Percentiles rank a stretch among this genome's conserved stretches.
These are phyloP conservation scores for Naja naja DNA, from an alignment of 2,113 vertebrate species.

Conservation along the genomic window DNA sequence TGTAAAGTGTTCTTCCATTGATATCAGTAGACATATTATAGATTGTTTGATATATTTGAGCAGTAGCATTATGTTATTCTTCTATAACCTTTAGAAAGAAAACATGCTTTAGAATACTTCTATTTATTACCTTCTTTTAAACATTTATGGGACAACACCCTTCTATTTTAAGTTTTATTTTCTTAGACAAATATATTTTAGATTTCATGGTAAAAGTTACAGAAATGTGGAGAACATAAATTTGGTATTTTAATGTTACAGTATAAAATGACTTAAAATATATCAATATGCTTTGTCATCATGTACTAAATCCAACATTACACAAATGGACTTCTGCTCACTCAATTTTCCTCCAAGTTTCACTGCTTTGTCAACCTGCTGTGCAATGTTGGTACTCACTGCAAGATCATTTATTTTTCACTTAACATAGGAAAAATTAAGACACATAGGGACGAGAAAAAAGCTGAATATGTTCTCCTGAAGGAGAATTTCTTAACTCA, in stretches of 20 bases:
- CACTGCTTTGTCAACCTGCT: background rate
- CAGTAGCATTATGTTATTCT: background rate
- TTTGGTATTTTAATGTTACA: background rate
- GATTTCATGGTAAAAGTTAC: background rate
- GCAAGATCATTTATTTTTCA: background rate
- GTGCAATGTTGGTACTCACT: background rate
- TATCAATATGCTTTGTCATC: background rate
- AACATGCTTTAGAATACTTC: background rate
- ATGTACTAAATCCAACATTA: background rate
- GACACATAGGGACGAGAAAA: background rate
- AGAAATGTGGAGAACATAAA: background rate
- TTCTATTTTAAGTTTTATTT: background rate
- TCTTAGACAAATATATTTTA: background rate
- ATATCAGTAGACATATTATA: background rate
- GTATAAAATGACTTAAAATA: background rate
- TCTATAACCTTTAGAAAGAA: background rate
- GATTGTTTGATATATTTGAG: background rate
- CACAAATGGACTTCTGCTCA: background rate
- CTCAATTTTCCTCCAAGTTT: background rate
- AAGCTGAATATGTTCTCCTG: background rate
- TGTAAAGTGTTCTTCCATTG: background rate
- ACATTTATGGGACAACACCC: background rate
- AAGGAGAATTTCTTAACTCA: background rate
- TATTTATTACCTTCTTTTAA: background rate
- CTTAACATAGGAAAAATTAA: background rate